A percentile compares a stretch with the other conserved stretches of the same genome.
These are phyloP conservation scores for Mesorhabditis belari DNA, from an alignment of 2,888 invertebrate genomes.

Conservation along the genomic window DNA sequence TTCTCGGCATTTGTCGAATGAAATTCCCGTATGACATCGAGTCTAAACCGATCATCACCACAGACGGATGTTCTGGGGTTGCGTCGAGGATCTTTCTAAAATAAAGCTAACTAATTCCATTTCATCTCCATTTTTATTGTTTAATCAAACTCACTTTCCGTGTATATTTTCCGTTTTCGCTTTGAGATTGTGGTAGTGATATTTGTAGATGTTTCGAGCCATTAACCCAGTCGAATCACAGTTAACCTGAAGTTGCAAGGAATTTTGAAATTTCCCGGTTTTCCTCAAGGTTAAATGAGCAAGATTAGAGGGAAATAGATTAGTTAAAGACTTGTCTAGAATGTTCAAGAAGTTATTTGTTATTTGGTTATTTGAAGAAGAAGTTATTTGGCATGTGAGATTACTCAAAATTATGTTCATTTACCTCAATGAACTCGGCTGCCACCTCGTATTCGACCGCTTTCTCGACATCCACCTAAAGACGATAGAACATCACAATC, in stretches of 20 bases:
- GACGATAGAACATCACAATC: background rate
- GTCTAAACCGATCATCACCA: constrained; percentile 55
- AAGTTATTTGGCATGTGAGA: no score
- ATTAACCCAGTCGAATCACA: constrained; percentile 11
- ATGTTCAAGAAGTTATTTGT: no score
- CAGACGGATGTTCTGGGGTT: constrained; percentile 23
- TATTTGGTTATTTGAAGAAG: no score
- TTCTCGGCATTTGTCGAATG: constrained; percentile 47
- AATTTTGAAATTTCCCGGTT: background rate
- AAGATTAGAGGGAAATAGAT: background rate
- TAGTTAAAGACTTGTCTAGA: background rate
- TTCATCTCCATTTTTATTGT: background rate
- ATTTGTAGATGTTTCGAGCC: constrained; percentile 9
- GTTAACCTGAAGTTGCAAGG: background rate
- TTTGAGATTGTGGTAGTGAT: constrained; percentile 14
- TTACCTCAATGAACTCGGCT: constrained; percentile 28
- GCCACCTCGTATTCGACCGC: background rate
- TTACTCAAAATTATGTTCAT: background rate
- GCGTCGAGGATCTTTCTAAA: constrained; percentile 9
- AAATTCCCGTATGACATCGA: constrained; percentile 54
- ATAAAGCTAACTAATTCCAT: background rate
- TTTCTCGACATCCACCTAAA: constrained; percentile 7
- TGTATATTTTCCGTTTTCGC: constrained; percentile 6
- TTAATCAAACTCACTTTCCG: constrained; percentile 7
- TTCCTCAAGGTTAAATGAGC: background rate